Evolutionary conservation across 2,797 vertebrate genomes (phyloP), one percentile per base, ranked within the genome.

Genomic region (Cryptoblepharus egeriae): DNA sequence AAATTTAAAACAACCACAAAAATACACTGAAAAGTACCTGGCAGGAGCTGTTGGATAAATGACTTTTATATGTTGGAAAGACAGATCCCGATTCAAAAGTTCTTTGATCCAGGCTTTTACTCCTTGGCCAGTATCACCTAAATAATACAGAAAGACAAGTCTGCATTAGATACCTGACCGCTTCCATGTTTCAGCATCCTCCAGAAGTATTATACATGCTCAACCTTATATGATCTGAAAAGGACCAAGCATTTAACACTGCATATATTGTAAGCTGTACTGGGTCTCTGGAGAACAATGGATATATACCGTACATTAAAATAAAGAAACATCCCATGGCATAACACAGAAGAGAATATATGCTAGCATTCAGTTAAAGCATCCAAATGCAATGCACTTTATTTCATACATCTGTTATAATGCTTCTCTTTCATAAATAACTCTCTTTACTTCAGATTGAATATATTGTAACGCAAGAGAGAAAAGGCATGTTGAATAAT

Each of bases 41-140:
- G 90, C 74, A 89, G 97, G 97, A 89, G 97, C 98, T 0, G 97
- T 98, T 79, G 97, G 97, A 84, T 98, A 98, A 93, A 98, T 96
- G 49, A 98, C 89, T 93, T 96, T 96, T 93, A 98, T 97, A 88
- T 98, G 97, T 2, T 95, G 93, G 92, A 98, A 98, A 32, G 94
- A 89, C 92, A 98, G 92, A 85, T 98, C 97, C 87, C 97, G 95
- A 83, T 90, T 93, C 91, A 97, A 93, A 84, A 97, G 88, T 52
- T 96, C 95, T 82, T 95, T 95, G 89, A 98, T 96, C 97, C 97
- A 97, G 18, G 86, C 85, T 95, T 95, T 96, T 82, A 96, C 75
- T 88, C 97, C 96, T 91, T 85, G 95, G 49, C 97, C 97, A 76
- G 97, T 97, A 93, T 97, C 96, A 94, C 97, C 97, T 98, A 86